Conservation (phyloP, 2,113 vertebrate species). For the Condylura cristata region DNA sequence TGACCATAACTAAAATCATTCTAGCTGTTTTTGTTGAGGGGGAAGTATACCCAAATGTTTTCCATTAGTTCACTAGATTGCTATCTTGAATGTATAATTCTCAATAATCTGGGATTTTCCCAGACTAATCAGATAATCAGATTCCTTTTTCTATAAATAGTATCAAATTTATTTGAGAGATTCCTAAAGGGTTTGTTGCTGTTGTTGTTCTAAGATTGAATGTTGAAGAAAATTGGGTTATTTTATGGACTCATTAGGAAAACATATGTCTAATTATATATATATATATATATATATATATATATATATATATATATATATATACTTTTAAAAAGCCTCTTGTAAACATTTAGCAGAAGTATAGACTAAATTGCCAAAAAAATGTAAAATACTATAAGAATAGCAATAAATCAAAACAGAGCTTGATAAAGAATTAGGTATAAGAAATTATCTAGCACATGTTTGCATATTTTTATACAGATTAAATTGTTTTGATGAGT, state of each 20-base stretch:
- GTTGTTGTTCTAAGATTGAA: slow-evolving; percentile 17
- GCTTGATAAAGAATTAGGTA: neutral
- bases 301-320: too few species aligned
- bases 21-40: neutral
- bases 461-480: neutral
- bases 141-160: slow-evolving; percentile 30
- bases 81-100: neutral
- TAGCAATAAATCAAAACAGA: slow-evolving; percentile 44
- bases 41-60: neutral
- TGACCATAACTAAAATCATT: slow-evolving; percentile 21
- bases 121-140: neutral
- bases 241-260: slow-evolving; percentile 51
- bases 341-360: slow-evolving; percentile 37
- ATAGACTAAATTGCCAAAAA: slow-evolving; percentile 3
- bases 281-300: too few species aligned
- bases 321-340: neutral
- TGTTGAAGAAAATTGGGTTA: slow-evolving; percentile 31
- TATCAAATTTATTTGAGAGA: slow-evolving; percentile 42
- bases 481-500: neutral
- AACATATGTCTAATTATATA: slow-evolving; percentile 40
- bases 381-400: neutral
- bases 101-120: slow-evolving; percentile 17
- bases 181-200: slow-evolving; percentile 15
- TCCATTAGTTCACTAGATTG: neutral
- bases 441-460: neutral